Evolutionary conservation across 2,113 vertebrate genomes (phyloP), one percentile per base, ranked within the genome.

Genomic region (Eurypyga helias): DNA sequence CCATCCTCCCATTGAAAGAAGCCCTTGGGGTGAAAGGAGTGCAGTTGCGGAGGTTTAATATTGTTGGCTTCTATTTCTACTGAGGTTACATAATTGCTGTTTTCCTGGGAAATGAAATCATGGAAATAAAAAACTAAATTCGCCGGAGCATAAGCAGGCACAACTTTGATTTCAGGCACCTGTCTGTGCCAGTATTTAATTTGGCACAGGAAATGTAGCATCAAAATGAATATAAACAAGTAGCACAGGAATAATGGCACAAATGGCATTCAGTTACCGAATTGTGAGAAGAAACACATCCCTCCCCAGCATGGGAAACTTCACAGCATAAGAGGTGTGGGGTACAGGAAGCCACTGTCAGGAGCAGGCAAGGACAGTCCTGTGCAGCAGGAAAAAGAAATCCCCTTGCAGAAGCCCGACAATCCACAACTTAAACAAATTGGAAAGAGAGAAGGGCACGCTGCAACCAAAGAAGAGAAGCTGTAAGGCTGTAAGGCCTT

Each of bases 91-190:
- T 94, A 96, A 97, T 84, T 94, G 76, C 90, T 90, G 60, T 90
- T 95, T 96, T 94, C 89, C 94, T 94, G 83, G 82, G 81, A 93
- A 96, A 92, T 95, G 94, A 95, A 96, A 91, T 96, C 79, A 91
- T 93, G 87, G 85, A 97, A 96, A 91, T 95, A 52, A 96, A 92
- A 87, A 89, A 64, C 52, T 60, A 66, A 96, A 95, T 83, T 76
- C 45, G 2, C 80, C 73, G 69, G 91, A 94, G 77, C 77, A 82
- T 91, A 87, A 89, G 80, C 77, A 95, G 91, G 65, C 89, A 79
- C 45, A 97, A 95, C 73, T 96, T 95, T 91, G 97, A 92, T 95
- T 97, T 95, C 73, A 93, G 89, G 91, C 89, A 96, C 95, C 91
- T 95, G 87, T 87, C 78, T 94, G 73, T 91, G 93, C 95, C 94